A percentile compares a stretch with the other conserved stretches of the same genome.
Evolutionary conservation across 2,113 vertebrate genomes (phyloP).

Genomic region (Shinisaurus crocodilurus): DNA sequence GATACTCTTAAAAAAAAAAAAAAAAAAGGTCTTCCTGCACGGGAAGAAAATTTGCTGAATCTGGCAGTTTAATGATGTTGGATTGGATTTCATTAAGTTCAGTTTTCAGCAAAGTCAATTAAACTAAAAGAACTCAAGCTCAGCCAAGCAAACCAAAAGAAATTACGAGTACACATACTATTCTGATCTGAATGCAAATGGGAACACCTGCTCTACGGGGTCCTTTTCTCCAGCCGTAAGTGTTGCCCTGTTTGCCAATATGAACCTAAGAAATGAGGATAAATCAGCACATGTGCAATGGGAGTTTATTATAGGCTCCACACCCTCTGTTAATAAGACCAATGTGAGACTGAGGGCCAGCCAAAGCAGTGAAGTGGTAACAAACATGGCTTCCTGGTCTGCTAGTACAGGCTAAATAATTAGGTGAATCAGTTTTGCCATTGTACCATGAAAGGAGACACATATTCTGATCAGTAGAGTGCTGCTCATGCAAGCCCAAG

Average conservation of each 20-base stretch:
- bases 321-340: neutral
- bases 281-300: neutral
- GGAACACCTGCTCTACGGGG: neutral
- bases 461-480: neutral
- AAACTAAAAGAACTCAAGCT: neutral
- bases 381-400: neutral
- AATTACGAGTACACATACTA: neutral
- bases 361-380: neutral
- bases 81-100: neutral
- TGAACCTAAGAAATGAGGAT: neutral
- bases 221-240: neutral
- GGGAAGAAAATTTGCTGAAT: neutral
- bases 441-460: neutral
- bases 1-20: neutral
- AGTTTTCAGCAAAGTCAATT: conserved; percentile 1
- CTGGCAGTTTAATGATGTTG: neutral
- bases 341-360: neutral
- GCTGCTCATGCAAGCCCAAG: neutral
- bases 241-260: neutral
- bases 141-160: neutral
- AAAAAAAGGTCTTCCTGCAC: neutral
- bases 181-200: neutral
- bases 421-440: neutral
- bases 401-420: neutral
- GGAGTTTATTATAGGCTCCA: neutral